phyloP scores from a whole-genome alignment of 2,888 invertebrate species.

The Idaea straminata region DNA sequence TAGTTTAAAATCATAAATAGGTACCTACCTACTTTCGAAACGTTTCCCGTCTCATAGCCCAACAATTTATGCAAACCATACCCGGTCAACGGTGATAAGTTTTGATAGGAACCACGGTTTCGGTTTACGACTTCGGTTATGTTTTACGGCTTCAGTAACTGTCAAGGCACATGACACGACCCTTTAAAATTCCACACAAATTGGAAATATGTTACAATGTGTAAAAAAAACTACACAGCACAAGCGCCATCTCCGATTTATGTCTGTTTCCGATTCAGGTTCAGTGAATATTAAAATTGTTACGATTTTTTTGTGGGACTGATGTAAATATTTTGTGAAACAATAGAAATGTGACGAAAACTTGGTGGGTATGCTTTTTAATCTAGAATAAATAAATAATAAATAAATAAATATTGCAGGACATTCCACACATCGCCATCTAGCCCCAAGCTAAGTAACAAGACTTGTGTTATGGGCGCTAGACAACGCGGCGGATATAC shows the following conservation, averaged over 20 bases:
- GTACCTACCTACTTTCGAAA: not conserved
- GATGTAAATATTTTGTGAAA: not conserved
- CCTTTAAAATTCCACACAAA: slow-evolving; percentile 17
- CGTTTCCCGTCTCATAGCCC: slow-evolving; percentile 26
- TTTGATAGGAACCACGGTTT: slow-evolving; percentile 36
- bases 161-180: slow-evolving; percentile 21
- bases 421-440: no score
- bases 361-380: not conserved
- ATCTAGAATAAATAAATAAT: no score
- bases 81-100: slow-evolving; percentile 42
- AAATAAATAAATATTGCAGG: no score
- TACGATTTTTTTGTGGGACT: not conserved
- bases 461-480: no score
- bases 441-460: no score
- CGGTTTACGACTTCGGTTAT: slow-evolving; percentile 34
- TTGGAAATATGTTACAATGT: slow-evolving; percentile 3
- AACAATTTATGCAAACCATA: slow-evolving; percentile 35
- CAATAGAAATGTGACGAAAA: not conserved
- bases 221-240: not conserved
- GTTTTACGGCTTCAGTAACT: slow-evolving; percentile 25
- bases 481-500: no score
- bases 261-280: not conserved
- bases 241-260: not conserved
- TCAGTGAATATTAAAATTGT: slow-evolving; percentile 1
- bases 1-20: no score